Conservation (phyloP, 2,113 vertebrate species). For the Lepus americanus region DNA sequence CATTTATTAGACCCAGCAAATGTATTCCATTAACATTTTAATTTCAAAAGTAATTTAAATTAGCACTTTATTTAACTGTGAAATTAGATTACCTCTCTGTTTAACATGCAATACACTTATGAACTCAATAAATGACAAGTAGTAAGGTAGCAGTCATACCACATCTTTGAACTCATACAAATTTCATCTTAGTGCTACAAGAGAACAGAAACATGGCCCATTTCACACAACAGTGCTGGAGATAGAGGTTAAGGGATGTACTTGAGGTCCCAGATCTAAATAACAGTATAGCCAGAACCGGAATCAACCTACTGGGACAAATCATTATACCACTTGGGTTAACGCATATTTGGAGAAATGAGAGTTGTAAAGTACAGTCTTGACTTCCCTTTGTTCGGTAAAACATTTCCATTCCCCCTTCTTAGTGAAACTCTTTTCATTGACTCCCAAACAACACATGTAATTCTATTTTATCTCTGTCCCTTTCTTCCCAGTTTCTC, state of each 20-base stretch:
- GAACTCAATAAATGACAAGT: conserved; percentile 69
- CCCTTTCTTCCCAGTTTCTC: not conserved
- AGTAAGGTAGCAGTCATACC: not conserved
- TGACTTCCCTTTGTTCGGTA: not conserved
- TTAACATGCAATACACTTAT: conserved; percentile 68
- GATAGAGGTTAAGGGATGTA: not conserved
- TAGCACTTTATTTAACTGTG: conserved; percentile 79
- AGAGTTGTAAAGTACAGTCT: not conserved
- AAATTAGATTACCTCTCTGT: conserved; percentile 77
- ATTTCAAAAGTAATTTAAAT: conserved; percentile 81
- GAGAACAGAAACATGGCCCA: not conserved
- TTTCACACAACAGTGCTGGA: not conserved
- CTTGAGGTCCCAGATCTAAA: not conserved
- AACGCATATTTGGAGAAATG: not conserved
- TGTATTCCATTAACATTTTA: conserved; percentile 75
- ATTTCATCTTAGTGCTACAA: not conserved
- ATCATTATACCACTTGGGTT: not conserved
- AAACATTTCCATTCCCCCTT: not conserved
- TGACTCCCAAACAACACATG: not conserved
- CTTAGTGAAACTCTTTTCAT: not conserved
- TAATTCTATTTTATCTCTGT: not conserved
- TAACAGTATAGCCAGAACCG: not conserved
- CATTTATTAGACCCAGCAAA: conserved; percentile 62
- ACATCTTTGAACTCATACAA: conserved; percentile 47
- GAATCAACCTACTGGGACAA: not conserved